These are phyloP conservation scores for Lerista edwardsae DNA, from an alignment of 2,797 vertebrate species.

Conservation along the genomic window DNA sequence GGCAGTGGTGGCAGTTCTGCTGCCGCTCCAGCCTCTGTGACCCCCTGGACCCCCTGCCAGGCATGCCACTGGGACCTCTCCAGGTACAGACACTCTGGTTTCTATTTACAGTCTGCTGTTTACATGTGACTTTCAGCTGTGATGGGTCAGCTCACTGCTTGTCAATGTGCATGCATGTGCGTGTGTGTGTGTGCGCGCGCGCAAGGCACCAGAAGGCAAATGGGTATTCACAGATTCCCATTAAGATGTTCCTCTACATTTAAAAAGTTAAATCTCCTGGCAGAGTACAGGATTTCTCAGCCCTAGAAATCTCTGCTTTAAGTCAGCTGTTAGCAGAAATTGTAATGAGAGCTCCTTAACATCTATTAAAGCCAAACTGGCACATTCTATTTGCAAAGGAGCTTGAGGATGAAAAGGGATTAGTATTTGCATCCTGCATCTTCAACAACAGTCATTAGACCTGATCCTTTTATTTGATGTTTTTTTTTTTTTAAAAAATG, in stretches of 20 bases:
- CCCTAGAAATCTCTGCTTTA: slow-evolving; percentile 15
- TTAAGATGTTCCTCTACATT: slow-evolving; percentile 7
- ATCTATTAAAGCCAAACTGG: slow-evolving; percentile 20
- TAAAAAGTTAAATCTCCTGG: slow-evolving; percentile 1
- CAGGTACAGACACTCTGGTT: background rate
- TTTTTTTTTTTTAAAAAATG: slow-evolving; percentile 47
- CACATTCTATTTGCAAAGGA: slow-evolving; percentile 4
- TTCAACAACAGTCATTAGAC: slow-evolving; percentile 39
- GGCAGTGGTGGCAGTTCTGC: too few species aligned
- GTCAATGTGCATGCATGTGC: background rate
- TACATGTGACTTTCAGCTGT: background rate
- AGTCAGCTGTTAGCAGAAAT: background rate
- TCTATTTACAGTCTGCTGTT: background rate
- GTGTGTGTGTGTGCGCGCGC: too few species aligned
- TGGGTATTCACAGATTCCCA: background rate
- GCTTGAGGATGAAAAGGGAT: slow-evolving; percentile 35
- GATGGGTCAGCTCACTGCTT: background rate
- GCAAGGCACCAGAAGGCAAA: background rate
- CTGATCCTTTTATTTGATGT: slow-evolving; percentile 32
- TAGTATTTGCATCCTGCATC: slow-evolving; percentile 32
- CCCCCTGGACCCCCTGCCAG: too few species aligned
- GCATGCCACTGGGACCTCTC: too few species aligned
- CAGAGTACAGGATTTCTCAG: background rate
- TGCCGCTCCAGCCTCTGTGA: too few species aligned
- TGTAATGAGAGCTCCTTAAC: slow-evolving; percentile 6